Conservation (phyloP, 1,140 invertebrate genomes). For the Drosophila pectinifera region DNA sequence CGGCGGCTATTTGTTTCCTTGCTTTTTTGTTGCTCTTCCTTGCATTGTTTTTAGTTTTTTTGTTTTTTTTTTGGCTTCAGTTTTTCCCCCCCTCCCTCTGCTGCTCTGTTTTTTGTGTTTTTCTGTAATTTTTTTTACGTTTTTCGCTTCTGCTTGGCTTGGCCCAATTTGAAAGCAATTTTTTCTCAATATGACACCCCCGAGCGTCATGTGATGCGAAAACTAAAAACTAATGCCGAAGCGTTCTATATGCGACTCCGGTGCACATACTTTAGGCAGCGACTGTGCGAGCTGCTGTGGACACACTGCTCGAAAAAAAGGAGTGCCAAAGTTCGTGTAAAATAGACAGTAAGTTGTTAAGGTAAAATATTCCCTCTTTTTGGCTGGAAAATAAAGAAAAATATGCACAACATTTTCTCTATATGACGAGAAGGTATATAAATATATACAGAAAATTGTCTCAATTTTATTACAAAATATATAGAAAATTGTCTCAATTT, state of each 20-base stretch:
- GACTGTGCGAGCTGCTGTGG: slow-evolving; percentile 37
- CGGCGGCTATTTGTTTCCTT: slow-evolving; percentile 65
- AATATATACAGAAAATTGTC: too few relatives aligned
- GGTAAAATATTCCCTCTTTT: too few relatives aligned
- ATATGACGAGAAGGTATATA: too few relatives aligned
- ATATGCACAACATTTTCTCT: too few relatives aligned
- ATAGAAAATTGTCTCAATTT: too few relatives aligned
- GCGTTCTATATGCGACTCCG: slow-evolving; percentile 44
- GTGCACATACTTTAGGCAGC: slow-evolving; percentile 59
- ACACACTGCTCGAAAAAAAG: background rate
- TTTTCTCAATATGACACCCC: slow-evolving; percentile 79
- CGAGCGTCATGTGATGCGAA: slow-evolving; percentile 74
- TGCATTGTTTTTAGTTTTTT: slow-evolving; percentile 24
- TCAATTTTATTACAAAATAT: too few relatives aligned
- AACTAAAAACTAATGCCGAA: slow-evolving; percentile 76
- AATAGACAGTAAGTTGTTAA: too few relatives aligned
- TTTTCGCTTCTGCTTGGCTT: slow-evolving; percentile 49
- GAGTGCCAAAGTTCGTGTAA: too few relatives aligned
- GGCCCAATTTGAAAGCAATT: slow-evolving; percentile 78
- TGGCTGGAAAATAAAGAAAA: too few relatives aligned
- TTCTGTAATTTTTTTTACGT: slow-evolving; percentile 7
- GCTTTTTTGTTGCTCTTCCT: slow-evolving; percentile 27
- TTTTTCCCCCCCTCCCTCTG: background rate
- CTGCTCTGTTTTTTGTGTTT: slow-evolving; percentile 2
- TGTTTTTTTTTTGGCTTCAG: background rate